Percentiles rank a stretch among this genome's conserved stretches.
Evolutionary conservation across 1,140 invertebrate genomes (phyloP).

Genomic region (Ctenoplectra terminalis): DNA sequence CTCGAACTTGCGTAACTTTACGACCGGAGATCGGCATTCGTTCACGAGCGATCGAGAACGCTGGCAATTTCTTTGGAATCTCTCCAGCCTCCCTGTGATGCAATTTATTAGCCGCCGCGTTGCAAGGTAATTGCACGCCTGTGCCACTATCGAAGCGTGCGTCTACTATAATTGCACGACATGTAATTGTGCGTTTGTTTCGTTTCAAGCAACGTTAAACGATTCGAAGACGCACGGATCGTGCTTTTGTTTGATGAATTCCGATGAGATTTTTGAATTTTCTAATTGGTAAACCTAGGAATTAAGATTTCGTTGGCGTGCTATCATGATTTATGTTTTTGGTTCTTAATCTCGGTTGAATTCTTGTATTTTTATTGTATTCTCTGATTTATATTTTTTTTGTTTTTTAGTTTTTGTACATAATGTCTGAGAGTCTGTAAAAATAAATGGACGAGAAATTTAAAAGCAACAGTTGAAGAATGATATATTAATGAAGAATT

Average conservation of each 20-base stretch:
- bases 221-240: not conserved
- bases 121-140: conserved; percentile 22
- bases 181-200: conserved; percentile 10
- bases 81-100: conserved; percentile 9
- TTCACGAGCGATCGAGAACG: not conserved
- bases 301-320: not conserved
- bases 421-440: no score
- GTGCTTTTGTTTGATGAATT: not conserved
- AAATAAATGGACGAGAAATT: no score
- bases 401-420: no score
- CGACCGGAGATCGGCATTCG: not conserved
- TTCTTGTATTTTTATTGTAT: no score
- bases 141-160: not conserved
- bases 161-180: conserved; percentile 5
- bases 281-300: not conserved
- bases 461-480: no score
- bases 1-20: not conserved
- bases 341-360: not conserved
- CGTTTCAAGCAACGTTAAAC: not conserved
- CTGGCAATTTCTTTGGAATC: conserved; percentile 16
- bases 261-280: not conserved
- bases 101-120: conserved; percentile 19
- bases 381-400: no score
- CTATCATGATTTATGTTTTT: not conserved
- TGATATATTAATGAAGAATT: no score